phyloP scores from a whole-genome alignment of 2,113 vertebrate genomes.

The Oryzias curvinotus region DNA sequence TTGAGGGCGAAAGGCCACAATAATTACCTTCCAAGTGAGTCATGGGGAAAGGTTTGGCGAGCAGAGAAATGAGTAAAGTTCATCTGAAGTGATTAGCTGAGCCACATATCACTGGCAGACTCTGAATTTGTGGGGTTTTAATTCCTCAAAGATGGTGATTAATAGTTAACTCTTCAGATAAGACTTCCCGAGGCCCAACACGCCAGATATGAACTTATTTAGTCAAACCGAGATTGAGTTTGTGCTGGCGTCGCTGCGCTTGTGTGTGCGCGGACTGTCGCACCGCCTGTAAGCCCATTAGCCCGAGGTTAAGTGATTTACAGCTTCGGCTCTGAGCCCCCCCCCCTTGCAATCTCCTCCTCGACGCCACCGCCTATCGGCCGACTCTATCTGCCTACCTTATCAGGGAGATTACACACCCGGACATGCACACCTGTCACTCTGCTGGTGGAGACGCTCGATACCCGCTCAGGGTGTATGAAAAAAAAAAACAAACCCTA shows the following conservation, averaged over 20 bases:
- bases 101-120: conserved; percentile 16
- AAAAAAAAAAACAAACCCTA: conserved; percentile 15
- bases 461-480: conserved; percentile 1
- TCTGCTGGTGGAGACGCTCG: conserved; percentile 36
- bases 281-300: conserved; percentile 72
- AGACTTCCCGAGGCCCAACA: conserved; percentile 40
- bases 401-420: conserved; percentile 65
- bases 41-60: too few relatives aligned
- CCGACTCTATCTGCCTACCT: conserved; percentile 58
- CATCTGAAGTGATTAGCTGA: conserved; percentile 1
- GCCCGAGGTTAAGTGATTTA: conserved; percentile 77
- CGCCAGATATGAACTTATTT: conserved; percentile 30
- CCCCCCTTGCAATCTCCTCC: conserved; percentile 65
- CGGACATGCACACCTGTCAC: conserved; percentile 38
- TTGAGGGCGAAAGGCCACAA: too few relatives aligned
- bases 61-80: too few relatives aligned
- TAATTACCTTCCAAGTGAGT: too few relatives aligned
- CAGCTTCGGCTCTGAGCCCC: conserved; percentile 67
- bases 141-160: conserved; percentile 47
- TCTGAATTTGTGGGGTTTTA: conserved; percentile 44
- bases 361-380: conserved; percentile 59
- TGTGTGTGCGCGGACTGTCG: conserved; percentile 42
- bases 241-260: conserved; percentile 32
- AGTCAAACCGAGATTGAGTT: conserved; percentile 37
- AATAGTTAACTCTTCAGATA: conserved; percentile 62